These are phyloP conservation scores for Stenotaenia linearis DNA, from an alignment of 2,888 invertebrate genomes.

Conservation along the genomic window DNA sequence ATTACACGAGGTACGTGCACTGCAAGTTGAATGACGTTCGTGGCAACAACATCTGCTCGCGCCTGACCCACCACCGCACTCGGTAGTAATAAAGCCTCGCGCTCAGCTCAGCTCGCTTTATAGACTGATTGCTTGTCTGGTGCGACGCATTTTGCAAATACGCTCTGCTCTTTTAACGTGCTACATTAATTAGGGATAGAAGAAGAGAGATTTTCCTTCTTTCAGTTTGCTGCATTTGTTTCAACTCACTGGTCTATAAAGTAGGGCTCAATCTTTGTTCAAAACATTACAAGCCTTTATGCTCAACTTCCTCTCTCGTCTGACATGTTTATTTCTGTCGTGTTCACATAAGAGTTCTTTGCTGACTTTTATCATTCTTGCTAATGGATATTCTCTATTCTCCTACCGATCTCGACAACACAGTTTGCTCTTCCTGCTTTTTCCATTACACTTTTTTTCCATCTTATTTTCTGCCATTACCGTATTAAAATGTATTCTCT, in stretches of 20 bases:
- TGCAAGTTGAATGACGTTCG: background rate
- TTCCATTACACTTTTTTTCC: background rate
- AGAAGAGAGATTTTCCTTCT: background rate
- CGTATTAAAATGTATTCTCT: too few species aligned
- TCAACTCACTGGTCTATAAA: background rate
- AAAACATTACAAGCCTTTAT: background rate
- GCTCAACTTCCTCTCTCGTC: background rate
- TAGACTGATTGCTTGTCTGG: background rate
- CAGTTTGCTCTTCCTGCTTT: background rate
- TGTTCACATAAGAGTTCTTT: background rate
- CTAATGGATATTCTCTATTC: background rate
- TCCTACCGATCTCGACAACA: background rate
- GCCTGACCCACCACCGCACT: background rate
- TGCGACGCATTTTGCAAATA: too few species aligned
- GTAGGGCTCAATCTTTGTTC: background rate
- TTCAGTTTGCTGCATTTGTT: background rate
- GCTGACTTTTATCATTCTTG: background rate
- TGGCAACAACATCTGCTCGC: background rate
- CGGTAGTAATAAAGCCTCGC: background rate
- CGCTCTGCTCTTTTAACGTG: too few species aligned
- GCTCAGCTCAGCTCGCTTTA: background rate
- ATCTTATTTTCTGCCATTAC: background rate
- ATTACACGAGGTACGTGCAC: background rate
- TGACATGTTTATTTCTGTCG: background rate
- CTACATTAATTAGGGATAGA: background rate